A percentile compares a stretch with the other conserved stretches of the same genome.
These are phyloP conservation scores for Emberiza fucata DNA, from an alignment of 2,113 vertebrate genomes.

Conservation along the genomic window DNA sequence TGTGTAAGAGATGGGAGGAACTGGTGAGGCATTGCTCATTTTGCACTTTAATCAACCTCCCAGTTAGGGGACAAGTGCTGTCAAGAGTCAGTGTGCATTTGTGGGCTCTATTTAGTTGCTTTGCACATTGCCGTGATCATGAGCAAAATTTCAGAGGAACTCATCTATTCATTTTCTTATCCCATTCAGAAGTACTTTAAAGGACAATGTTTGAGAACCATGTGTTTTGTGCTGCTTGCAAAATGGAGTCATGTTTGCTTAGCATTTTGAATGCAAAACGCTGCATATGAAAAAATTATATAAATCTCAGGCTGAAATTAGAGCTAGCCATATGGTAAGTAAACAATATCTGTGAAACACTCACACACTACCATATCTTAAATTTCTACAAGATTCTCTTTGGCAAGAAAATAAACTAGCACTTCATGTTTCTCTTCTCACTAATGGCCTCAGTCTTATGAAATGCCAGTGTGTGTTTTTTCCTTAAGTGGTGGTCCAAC, in stretches of 20 bases:
- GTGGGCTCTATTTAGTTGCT: background rate
- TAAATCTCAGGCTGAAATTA: background rate
- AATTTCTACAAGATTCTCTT: background rate
- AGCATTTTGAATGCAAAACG: background rate
- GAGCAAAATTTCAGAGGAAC: background rate
- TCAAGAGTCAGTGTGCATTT: background rate
- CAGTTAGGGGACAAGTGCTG: background rate
- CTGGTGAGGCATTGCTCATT: background rate
- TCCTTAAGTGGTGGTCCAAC: background rate
- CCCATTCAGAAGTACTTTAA: background rate
- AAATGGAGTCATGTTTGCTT: background rate
- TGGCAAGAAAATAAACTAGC: slow-evolving; percentile 32
- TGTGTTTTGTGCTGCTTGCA: background rate
- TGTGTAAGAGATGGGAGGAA: background rate
- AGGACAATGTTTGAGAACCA: background rate
- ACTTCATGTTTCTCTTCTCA: slow-evolving; percentile 47
- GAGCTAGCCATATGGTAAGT: background rate
- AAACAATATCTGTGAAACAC: slow-evolving; percentile 10
- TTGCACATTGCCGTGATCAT: background rate
- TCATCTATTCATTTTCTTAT: background rate
- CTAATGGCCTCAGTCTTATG: background rate
- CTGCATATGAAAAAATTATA: background rate
- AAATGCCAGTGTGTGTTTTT: slow-evolving; percentile 51
- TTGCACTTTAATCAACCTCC: background rate
- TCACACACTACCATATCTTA: background rate